These are phyloP conservation scores for Xenotilapia caudafasciata DNA, from an alignment of 2,113 vertebrate genomes.

Conservation along the genomic window DNA sequence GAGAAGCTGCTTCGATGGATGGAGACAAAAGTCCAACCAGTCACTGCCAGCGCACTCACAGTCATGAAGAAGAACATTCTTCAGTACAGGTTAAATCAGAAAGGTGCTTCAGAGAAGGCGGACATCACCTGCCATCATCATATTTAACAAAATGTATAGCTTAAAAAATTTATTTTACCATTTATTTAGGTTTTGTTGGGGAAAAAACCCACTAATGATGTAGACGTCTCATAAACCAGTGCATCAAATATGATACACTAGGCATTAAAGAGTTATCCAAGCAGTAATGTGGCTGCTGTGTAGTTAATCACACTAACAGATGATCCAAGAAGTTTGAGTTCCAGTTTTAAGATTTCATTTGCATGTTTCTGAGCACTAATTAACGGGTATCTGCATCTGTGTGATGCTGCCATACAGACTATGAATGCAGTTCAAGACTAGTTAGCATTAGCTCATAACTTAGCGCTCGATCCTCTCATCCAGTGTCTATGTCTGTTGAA, in stretches of 20 bases:
- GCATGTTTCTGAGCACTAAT: neutral
- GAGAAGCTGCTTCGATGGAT: neutral
- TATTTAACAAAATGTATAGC: neutral
- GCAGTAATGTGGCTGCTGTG: neutral
- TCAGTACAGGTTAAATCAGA: neutral
- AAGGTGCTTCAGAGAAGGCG: neutral
- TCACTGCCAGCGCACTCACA: neutral
- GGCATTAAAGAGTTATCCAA: neutral
- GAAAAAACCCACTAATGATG: neutral
- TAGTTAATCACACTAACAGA: neutral
- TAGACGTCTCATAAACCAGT: neutral
- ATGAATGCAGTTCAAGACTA: neutral
- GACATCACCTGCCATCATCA: neutral
- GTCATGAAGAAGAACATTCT: neutral
- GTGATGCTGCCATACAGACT: neutral
- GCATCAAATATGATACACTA: neutral
- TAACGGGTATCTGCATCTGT: neutral
- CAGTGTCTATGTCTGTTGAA: neutral
- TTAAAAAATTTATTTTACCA: neutral
- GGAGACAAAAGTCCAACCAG: neutral
- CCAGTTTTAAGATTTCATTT: neutral
- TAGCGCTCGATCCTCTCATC: neutral
- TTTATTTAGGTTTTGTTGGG: neutral
- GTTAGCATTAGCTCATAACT: neutral
- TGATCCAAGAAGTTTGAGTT: neutral